Conservation (phyloP, 2,797 vertebrate genomes). For the Eulemur mongoz region DNA sequence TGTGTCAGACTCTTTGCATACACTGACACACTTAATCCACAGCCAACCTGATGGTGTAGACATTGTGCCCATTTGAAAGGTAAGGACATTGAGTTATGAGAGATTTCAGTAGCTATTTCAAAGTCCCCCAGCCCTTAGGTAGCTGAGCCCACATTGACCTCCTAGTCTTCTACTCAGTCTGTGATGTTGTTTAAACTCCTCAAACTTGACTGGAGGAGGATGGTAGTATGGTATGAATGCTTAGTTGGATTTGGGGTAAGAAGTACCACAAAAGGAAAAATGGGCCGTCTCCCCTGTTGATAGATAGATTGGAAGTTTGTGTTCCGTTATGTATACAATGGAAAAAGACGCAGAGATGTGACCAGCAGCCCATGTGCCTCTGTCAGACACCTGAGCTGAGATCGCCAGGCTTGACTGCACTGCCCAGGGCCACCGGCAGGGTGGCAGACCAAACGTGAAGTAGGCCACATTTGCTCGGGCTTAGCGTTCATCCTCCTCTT, state of each 20-base stretch:
- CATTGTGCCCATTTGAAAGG: background rate
- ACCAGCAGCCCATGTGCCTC: background rate
- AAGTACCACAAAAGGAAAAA: constrained; percentile 22
- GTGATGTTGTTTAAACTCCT: background rate
- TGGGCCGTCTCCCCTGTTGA: background rate
- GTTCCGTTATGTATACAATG: background rate
- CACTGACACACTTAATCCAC: background rate
- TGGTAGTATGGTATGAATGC: background rate
- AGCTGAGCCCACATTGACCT: background rate
- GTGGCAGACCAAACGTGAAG: background rate
- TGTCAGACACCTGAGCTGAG: background rate
- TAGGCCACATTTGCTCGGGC: background rate
- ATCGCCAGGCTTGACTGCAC: background rate
- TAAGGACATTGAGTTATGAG: background rate
- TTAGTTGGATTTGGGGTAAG: background rate
- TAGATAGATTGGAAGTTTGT: background rate
- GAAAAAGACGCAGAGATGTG: background rate
- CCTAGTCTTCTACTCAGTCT: background rate
- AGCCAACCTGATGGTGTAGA: background rate
- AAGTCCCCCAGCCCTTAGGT: background rate
- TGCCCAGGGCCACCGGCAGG: background rate
- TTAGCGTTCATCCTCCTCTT: background rate
- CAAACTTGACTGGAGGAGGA: background rate
- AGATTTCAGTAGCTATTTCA: background rate
- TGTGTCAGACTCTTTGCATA: background rate